Conservation (phyloP, 2,888 invertebrate genomes). For the Volucella bombylans region DNA sequence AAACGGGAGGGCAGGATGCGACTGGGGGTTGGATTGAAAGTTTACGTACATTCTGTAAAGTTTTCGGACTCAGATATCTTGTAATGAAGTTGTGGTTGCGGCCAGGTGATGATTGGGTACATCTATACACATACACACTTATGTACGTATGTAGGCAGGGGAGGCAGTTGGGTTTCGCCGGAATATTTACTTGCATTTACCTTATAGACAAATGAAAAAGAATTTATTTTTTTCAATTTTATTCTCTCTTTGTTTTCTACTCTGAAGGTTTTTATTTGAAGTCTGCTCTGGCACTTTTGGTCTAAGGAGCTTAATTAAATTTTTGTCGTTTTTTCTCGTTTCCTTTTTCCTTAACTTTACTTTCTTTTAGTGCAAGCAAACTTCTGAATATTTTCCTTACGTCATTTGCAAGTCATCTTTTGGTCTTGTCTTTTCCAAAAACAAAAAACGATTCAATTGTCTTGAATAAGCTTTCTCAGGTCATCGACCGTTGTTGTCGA, state of each 20-base stretch:
- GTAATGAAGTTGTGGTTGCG: constrained; percentile 62
- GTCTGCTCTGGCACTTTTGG: constrained; percentile 49
- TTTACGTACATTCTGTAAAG: constrained; percentile 64
- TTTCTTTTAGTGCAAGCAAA: constrained; percentile 40
- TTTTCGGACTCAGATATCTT: constrained; percentile 67
- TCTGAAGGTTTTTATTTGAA: constrained; percentile 59
- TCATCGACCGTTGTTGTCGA: no score
- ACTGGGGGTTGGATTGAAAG: constrained; percentile 48
- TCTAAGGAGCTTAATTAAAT: constrained; percentile 54
- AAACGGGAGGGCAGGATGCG: constrained; percentile 1
- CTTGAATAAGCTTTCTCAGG: no score
- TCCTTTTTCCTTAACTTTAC: background rate
- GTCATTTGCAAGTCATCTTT: constrained; percentile 51
- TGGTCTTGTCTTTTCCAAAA: constrained; percentile 22
- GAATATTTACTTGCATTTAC: constrained; percentile 59
- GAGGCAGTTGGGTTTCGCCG: constrained; percentile 26
- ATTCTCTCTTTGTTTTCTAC: constrained; percentile 32
- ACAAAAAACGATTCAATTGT: background rate
- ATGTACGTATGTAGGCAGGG: no score
- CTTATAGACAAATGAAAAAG: constrained; percentile 40
- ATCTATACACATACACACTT: no score
- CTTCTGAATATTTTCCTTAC: constrained; percentile 28
- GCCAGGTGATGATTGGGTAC: constrained; percentile 1
- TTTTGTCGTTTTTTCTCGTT: constrained; percentile 31
- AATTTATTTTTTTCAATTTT: constrained; percentile 19